Conservation (phyloP, 2,113 vertebrate genomes). For the Cathartes aura region DNA sequence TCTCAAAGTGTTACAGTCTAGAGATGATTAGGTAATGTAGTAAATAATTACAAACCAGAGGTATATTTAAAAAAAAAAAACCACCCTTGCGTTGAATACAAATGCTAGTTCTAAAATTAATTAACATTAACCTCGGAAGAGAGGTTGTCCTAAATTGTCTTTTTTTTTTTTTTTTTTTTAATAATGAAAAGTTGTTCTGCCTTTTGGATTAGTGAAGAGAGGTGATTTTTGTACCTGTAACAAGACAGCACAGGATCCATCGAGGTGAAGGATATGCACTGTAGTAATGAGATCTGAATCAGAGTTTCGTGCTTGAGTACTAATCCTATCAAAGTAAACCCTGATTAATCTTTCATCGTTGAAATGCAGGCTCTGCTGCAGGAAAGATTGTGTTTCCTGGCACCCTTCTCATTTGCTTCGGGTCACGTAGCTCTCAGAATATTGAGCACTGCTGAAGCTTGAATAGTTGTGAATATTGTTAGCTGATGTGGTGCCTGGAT, state of each 20-base stretch:
- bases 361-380: constrained; percentile 6
- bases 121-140: background rate
- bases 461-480: constrained; percentile 23
- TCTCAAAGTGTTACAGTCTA: background rate
- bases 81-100: background rate
- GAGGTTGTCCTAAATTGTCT: background rate
- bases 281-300: constrained; percentile 61
- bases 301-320: constrained; percentile 57
- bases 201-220: constrained; percentile 1
- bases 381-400: constrained; percentile 67
- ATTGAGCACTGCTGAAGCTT: constrained; percentile 32
- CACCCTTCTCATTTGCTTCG: constrained; percentile 57
- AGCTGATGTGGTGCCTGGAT: constrained; percentile 44
- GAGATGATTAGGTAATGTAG: background rate
- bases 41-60: background rate
- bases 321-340: constrained; percentile 73
- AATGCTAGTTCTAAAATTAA: background rate
- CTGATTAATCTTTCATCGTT: constrained; percentile 71
- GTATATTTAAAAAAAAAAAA: background rate
- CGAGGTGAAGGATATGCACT: constrained; percentile 42
- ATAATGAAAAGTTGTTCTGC: background rate
- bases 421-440: constrained; percentile 61
- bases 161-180: background rate
- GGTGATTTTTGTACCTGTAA: background rate
- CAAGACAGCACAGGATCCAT: constrained; percentile 15